phyloP scores from a whole-genome alignment of 1,140 invertebrate genomes.

The Helicoverpa armigera region DNA sequence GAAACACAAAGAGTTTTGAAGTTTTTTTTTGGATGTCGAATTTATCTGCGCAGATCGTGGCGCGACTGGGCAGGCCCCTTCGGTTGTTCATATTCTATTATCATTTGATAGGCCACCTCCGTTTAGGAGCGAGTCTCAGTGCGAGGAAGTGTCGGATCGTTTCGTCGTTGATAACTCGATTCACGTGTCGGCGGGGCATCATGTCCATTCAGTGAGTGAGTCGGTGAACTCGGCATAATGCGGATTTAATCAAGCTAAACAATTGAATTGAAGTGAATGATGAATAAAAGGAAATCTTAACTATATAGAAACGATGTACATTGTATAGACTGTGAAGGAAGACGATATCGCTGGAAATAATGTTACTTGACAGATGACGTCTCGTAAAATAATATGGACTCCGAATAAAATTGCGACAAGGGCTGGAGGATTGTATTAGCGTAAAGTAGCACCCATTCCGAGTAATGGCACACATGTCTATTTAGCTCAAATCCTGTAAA shows the following conservation, averaged over 20 bases:
- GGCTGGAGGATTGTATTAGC: too few relatives aligned
- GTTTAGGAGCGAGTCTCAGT: conserved; percentile 77
- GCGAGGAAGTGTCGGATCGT: conserved; percentile 67
- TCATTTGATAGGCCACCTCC: conserved; percentile 83
- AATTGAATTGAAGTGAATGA: not conserved
- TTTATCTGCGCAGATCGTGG: conserved; percentile 70
- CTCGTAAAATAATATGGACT: too few relatives aligned
- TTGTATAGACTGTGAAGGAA: too few relatives aligned
- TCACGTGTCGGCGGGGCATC: conserved; percentile 59
- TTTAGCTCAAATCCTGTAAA: too few relatives aligned
- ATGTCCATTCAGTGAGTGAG: conserved; percentile 55
- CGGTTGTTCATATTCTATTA: conserved; percentile 72
- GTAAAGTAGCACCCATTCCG: too few relatives aligned
- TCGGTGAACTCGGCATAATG: conserved; percentile 60
- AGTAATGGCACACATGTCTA: too few relatives aligned
- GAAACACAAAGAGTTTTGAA: conserved; percentile 30
- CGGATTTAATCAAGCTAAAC: conserved; percentile 5
- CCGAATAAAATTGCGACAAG: too few relatives aligned
- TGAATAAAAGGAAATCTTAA: not conserved
- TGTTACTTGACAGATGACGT: too few relatives aligned
- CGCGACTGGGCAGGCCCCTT: conserved; percentile 77
- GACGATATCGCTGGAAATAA: too few relatives aligned
- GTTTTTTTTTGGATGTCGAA: conserved; percentile 39
- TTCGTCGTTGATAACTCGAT: conserved; percentile 64
- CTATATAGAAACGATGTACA: too few relatives aligned